Percentiles rank a stretch among this genome's conserved stretches.
These are phyloP conservation scores for Chrysemys picta DNA, from an alignment of 2,113 vertebrate genomes.

Conservation along the genomic window DNA sequence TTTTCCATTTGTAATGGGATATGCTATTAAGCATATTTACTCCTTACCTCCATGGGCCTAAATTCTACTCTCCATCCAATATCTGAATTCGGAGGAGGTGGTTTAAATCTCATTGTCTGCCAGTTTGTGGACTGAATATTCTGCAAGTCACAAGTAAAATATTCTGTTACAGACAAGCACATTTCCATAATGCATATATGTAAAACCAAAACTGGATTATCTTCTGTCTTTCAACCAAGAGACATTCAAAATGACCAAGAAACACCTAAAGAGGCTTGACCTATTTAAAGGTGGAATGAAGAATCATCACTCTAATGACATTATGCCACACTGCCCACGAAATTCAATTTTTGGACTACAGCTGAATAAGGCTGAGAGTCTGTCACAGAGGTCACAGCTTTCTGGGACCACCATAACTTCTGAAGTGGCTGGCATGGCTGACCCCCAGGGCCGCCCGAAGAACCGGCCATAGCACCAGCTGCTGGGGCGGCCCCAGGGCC, in stretches of 20 bases:
- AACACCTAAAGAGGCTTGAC: background rate
- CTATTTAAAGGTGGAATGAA: background rate
- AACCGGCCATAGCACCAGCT: too few species aligned
- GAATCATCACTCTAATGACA: background rate
- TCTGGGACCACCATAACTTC: too few species aligned
- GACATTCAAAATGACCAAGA: background rate
- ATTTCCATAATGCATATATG: background rate
- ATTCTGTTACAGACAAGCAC: conserved; percentile 19
- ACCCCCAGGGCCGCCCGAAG: too few species aligned
- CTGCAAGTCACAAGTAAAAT: conserved; percentile 77
- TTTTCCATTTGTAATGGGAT: conserved; percentile 32
- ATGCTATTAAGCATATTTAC: background rate
- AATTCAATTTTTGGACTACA: background rate
- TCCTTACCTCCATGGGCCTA: conserved; percentile 95
- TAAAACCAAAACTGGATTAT: background rate
- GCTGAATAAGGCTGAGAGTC: background rate
- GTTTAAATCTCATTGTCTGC: conserved; percentile 99
- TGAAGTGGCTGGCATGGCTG: too few species aligned
- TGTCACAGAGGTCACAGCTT: too few species aligned
- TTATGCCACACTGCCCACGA: background rate
- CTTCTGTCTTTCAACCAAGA: background rate
- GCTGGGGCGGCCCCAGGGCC: too few species aligned
- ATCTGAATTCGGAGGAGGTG: conserved; percentile 97
- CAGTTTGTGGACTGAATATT: conserved; percentile 99
- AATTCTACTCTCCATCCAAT: conserved; percentile 99